Evolutionary conservation across 2,797 vertebrate species (phyloP).

Genomic region (Rhinoraja longicauda): DNA sequence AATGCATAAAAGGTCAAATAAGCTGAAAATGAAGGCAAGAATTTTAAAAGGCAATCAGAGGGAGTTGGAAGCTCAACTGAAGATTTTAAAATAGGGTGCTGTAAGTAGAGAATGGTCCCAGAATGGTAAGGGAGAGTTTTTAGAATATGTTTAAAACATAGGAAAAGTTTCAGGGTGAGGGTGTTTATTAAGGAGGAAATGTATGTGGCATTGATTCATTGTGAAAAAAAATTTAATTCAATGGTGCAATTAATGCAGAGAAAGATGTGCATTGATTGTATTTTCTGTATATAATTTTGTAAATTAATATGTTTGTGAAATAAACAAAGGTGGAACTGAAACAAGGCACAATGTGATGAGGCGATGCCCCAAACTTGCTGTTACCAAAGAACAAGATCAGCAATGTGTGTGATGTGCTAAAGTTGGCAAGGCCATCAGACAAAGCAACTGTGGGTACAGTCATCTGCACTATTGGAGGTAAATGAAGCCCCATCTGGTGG

Average conservation of each 20-base stretch:
- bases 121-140: no score
- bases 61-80: neutral
- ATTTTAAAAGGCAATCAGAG: neutral
- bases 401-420: neutral
- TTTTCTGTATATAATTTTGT: no score
- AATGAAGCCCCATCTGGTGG: neutral
- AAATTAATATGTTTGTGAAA: neutral
- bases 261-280: no score
- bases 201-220: no score
- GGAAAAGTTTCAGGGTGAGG: no score
- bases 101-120: no score
- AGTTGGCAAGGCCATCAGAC: neutral
- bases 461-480: neutral
- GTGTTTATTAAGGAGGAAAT: no score
- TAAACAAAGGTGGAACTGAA: neutral
- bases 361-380: neutral
- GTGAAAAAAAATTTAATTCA: no score
- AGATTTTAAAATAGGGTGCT: neutral
- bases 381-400: neutral
- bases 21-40: neutral
- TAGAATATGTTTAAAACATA: no score
- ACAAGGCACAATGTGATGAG: neutral
- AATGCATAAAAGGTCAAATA: neutral
- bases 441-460: neutral
- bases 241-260: no score